A percentile compares a stretch with the other conserved stretches of the same genome.
Evolutionary conservation across 2,797 vertebrate species (phyloP).

Genomic region (Fringilla coelebs): DNA sequence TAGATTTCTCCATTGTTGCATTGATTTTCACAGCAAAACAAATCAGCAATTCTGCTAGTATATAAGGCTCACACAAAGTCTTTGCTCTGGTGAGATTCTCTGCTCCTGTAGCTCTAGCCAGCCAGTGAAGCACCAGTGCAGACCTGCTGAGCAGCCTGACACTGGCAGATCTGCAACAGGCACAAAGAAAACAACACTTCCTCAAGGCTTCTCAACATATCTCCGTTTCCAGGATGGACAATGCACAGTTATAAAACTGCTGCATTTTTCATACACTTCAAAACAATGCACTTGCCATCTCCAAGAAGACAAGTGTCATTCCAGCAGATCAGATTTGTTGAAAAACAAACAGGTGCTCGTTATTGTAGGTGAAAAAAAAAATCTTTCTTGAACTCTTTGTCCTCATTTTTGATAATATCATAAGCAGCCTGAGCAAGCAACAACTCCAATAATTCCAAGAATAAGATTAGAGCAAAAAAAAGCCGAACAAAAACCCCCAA

Average conservation of each 20-base stretch:
- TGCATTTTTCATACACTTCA: neutral
- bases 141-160: neutral
- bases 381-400: neutral
- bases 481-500: rapidly evolving
- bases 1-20: neutral
- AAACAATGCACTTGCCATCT: neutral
- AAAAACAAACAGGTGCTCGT: neutral
- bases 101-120: neutral
- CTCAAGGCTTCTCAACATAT: neutral
- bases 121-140: neutral
- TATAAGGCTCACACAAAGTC: neutral
- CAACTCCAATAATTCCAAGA: neutral
- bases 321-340: neutral
- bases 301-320: neutral
- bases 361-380: neutral
- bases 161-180: neutral
- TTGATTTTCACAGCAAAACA: neutral
- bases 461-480: neutral
- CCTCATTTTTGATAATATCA: neutral
- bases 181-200: neutral
- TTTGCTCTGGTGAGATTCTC: neutral
- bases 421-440: neutral
- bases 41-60: neutral
- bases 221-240: neutral
- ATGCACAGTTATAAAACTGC: neutral